phyloP scores from a whole-genome alignment of 1,140 invertebrate species.

The Lepidostoma basale region DNA sequence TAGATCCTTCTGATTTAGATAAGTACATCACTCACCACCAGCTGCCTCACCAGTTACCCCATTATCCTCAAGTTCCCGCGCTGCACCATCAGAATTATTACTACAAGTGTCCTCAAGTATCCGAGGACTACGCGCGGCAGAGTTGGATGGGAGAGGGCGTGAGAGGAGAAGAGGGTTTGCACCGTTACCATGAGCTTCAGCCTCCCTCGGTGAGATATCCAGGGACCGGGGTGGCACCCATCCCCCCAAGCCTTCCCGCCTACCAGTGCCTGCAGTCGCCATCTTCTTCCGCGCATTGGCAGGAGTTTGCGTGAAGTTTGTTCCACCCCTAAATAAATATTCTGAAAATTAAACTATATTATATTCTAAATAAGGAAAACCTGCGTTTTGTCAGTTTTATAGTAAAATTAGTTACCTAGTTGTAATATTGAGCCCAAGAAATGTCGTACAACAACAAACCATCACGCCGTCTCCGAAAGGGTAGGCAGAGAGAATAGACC shows the following conservation, averaged over 20 bases:
- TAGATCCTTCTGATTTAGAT: conserved; percentile 32
- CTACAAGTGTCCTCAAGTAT: conserved; percentile 15
- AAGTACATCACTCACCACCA: conserved; percentile 36
- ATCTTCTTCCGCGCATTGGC: conserved; percentile 16
- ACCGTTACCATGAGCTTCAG: conserved; percentile 27
- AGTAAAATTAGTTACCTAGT: too few relatives aligned
- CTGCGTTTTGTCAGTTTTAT: too few relatives aligned
- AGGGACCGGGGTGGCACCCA: neutral
- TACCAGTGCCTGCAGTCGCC: conserved; percentile 25
- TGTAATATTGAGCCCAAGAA: too few relatives aligned
- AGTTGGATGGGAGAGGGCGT: conserved; percentile 25
- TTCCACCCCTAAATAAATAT: neutral
- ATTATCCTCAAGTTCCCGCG: conserved; percentile 12
- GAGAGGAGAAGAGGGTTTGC: neutral
- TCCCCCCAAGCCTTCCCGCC: conserved; percentile 8
- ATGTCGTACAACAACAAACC: too few relatives aligned
- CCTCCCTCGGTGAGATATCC: conserved; percentile 12
- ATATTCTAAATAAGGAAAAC: too few relatives aligned
- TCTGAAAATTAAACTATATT: too few relatives aligned
- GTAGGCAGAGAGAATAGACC: too few relatives aligned
- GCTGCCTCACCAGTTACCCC: conserved; percentile 23
- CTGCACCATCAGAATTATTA: conserved; percentile 27
- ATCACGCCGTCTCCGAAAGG: too few relatives aligned
- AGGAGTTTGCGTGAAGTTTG: neutral
- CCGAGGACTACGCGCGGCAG: conserved; percentile 17